Evolutionary conservation across 2,888 invertebrate genomes (phyloP).

Genomic region (Orchesella flavescens): DNA sequence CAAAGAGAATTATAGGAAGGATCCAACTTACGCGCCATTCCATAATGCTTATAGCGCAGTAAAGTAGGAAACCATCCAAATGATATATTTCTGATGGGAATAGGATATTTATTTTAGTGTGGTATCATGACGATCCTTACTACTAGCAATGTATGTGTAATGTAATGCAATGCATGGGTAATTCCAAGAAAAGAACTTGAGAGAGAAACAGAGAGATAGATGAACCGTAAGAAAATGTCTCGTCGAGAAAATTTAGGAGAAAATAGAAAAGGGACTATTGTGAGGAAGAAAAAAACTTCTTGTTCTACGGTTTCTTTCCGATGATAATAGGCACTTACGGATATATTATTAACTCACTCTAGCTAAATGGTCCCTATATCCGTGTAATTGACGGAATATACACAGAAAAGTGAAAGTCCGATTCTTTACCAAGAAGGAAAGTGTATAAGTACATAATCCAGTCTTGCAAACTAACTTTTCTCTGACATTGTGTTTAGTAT

Average conservation of each 20-base stretch:
- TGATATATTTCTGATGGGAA: conserved; percentile 64
- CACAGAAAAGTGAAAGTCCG: background rate
- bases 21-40: no score
- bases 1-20: no score
- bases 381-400: conserved; percentile 59
- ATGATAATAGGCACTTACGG: conserved; percentile 64
- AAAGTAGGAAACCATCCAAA: conserved; percentile 46
- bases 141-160: no score
- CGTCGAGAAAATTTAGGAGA: conserved; percentile 9
- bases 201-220: background rate
- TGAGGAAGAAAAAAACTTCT: conserved; percentile 13
- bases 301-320: conserved; percentile 46
- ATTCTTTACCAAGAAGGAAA: no score
- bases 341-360: conserved; percentile 63
- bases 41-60: no score
- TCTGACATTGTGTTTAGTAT: no score
- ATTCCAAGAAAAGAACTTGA: background rate
- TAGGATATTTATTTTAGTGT: conserved; percentile 60
- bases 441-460: no score
- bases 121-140: background rate
- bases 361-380: conserved; percentile 63
- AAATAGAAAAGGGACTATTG: conserved; percentile 2
- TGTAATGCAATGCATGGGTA: no score
- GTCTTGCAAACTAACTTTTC: no score
- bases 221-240: conserved; percentile 2